These are phyloP conservation scores for Entosphenus tridentatus DNA, from an alignment of 2,113 vertebrate species.

Conservation along the genomic window DNA sequence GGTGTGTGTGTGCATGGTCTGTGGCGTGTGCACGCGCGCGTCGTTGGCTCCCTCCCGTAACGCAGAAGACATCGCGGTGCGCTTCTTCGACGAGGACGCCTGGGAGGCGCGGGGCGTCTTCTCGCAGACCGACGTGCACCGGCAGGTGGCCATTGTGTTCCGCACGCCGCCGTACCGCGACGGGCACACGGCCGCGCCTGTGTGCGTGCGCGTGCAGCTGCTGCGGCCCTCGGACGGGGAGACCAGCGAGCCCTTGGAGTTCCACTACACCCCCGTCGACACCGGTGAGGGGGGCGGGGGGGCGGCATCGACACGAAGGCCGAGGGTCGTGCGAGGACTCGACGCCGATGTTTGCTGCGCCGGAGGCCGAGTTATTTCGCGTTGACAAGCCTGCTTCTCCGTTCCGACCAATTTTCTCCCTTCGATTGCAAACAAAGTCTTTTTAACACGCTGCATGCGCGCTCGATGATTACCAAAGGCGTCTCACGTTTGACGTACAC, in stretches of 20 bases:
- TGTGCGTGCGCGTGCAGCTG: constrained; percentile 58
- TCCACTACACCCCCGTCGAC: constrained; percentile 51
- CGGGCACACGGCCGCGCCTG: constrained; percentile 27
- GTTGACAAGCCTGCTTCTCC: too few species aligned
- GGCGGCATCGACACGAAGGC: not conserved
- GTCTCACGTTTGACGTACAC: too few species aligned
- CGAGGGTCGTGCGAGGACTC: too few species aligned
- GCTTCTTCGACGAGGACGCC: constrained; percentile 44
- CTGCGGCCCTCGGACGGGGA: constrained; percentile 55
- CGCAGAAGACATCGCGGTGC: constrained; percentile 65
- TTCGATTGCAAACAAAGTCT: too few species aligned
- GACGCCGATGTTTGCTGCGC: too few species aligned
- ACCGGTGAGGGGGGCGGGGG: constrained; percentile 28
- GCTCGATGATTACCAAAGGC: too few species aligned
- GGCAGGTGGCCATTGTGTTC: constrained; percentile 82
- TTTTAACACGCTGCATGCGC: too few species aligned
- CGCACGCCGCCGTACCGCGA: constrained; percentile 42
- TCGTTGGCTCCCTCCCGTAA: not conserved
- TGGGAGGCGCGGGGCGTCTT: constrained; percentile 65
- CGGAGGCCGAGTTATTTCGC: too few species aligned
- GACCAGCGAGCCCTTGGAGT: constrained; percentile 65
- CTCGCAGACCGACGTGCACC: constrained; percentile 63
- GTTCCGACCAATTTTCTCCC: too few species aligned
- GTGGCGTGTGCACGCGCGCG: too few species aligned
- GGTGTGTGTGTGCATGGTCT: too few species aligned